These are phyloP conservation scores for Lasioglossum pauxillum DNA, from an alignment of 2,888 invertebrate genomes.

Conservation along the genomic window DNA sequence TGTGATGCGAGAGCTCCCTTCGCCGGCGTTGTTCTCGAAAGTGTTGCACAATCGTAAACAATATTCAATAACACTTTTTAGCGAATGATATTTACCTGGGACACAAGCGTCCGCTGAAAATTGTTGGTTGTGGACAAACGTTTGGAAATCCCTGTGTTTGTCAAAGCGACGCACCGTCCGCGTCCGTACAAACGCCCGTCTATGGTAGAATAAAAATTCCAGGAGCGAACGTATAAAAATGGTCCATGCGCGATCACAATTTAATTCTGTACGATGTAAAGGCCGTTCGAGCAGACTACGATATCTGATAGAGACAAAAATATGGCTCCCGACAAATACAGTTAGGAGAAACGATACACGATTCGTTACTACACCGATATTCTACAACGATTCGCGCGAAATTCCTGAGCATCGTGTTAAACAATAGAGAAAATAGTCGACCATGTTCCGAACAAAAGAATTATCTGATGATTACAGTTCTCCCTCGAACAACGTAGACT, in stretches of 20 bases:
- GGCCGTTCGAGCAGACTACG: neutral
- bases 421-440: neutral
- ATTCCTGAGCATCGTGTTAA: neutral
- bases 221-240: constrained; percentile 33
- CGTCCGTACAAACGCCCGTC: constrained; percentile 4
- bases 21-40: constrained; percentile 6
- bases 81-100: constrained; percentile 24
- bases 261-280: neutral
- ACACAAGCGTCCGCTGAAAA: constrained; percentile 25
- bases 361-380: neutral
- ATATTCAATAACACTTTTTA: constrained; percentile 29
- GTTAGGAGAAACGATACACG: neutral
- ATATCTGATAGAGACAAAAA: neutral
- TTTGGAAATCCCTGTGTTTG: constrained; percentile 21
- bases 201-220: constrained; percentile 25
- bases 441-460: neutral
- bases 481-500: too few species aligned
- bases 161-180: constrained; percentile 24
- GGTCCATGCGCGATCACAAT: constrained; percentile 8
- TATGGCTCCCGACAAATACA: neutral
- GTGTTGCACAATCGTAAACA: constrained; percentile 23
- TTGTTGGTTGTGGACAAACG: constrained; percentile 37
- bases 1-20: neutral
- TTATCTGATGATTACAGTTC: too few species aligned
- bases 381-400: too few species aligned